Evolutionary conservation across 2,797 vertebrate genomes (phyloP), one percentile per base, ranked within the genome.

Genomic region (Ctenochaetus hawaiiensis): DNA sequence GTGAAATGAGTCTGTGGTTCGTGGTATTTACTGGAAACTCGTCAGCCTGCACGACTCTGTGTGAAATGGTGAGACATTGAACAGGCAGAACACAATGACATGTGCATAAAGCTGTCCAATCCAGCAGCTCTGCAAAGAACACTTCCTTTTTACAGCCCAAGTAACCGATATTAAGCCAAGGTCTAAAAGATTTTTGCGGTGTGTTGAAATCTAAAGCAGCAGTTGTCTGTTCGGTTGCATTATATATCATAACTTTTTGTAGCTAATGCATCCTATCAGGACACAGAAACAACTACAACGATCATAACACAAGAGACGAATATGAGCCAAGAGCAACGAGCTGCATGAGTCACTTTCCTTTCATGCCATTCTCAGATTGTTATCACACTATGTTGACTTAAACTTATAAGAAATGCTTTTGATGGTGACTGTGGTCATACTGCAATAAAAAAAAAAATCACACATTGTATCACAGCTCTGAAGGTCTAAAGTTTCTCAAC

Each of bases 121-220:
- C 67, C 56, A 51, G 20, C 70, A 74, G 26, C 58, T 34, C 47
- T 54, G 34, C 8, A 43, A 60, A 18, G 43, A 62, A 61, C 6
- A 47, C 37, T 59, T 8, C 18, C 20, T 41, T 8, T 57, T 30
- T 11, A 37, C 34, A 37, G 8, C 9, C 54, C 6, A 57, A 37
- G 53, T 56, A 30, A 34, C 53, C 26, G 34, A 5, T 56, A 52
- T 22, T 30, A 22, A 48, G 41, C 18, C 45, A 17, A 17, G 17
- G 49, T 67, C 44, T 34, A 41, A 44, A 57, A 62, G 30, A 54
- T 64, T 30, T 51, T 58, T 45, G 17, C 16, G 30, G 48, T 60
- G 20, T 53, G 47, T 18, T 62, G 30, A 34, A 7, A 7, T 34
- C 30, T 34, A 34, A 6, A 6, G 30, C 30, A 34, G 30, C 7